These are phyloP conservation scores for Tragopan temminckii DNA, from an alignment of 2,797 vertebrate genomes.

Conservation along the genomic window DNA sequence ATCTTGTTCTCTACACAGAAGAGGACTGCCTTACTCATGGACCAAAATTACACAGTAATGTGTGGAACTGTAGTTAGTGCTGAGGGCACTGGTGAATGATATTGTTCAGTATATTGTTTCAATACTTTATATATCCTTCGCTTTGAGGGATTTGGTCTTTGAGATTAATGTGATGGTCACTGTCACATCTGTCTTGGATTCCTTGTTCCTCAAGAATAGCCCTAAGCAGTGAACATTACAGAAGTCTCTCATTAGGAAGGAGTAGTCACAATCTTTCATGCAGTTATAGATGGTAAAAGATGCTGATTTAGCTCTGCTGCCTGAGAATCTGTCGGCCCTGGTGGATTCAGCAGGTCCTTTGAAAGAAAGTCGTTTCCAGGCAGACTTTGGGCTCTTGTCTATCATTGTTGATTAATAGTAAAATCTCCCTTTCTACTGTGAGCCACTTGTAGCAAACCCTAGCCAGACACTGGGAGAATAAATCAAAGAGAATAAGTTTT, in stretches of 20 bases:
- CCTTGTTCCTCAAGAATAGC: conserved; percentile 42
- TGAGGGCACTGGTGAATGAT: conserved; percentile 2
- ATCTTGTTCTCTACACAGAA: conserved; percentile 27
- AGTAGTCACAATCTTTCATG: background rate
- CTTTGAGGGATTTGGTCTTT: conserved; percentile 58
- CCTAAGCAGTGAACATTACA: conserved; percentile 26
- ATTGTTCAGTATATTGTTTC: conserved; percentile 47
- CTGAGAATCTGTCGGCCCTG: background rate
- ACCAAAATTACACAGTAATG: background rate
- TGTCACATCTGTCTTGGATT: conserved; percentile 69
- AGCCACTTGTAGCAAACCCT: background rate
- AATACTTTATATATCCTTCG: conserved; percentile 63
- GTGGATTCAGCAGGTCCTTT: background rate
- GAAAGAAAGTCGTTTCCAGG: background rate
- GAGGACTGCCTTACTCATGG: conserved; percentile 18
- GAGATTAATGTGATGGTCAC: conserved; percentile 43
- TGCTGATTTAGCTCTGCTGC: background rate
- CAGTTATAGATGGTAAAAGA: conserved; percentile 20
- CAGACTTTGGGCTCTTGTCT: background rate
- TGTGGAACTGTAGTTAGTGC: conserved; percentile 3
- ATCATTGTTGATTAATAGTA: background rate
- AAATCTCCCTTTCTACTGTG: background rate
- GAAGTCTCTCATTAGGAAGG: conserved; percentile 49
- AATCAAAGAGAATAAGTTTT: background rate
- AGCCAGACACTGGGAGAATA: background rate